Evolutionary conservation across 2,888 invertebrate genomes (phyloP).

Genomic region (Cryptops parisi): DNA sequence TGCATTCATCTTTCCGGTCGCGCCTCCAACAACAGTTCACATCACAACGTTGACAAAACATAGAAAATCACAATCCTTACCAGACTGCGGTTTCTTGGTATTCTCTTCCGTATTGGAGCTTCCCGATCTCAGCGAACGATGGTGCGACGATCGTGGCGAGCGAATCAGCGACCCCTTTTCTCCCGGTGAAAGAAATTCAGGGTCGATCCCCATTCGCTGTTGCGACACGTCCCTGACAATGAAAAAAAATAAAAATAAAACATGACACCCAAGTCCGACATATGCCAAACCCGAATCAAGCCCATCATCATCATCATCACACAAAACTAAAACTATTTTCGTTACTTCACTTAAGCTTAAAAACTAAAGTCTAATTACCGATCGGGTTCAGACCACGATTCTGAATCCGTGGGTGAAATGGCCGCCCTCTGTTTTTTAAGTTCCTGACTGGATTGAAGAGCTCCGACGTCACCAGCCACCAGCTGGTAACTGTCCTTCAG

Average conservation of each 20-base stretch:
- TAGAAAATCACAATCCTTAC: too few relatives aligned
- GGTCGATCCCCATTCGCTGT: neutral
- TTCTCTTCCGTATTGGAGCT: neutral
- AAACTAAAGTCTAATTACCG: too few relatives aligned
- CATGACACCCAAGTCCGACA: neutral
- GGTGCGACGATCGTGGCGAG: neutral
- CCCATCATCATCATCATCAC: neutral
- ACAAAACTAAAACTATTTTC: too few relatives aligned
- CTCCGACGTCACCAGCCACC: neutral
- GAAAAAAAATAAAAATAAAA: too few relatives aligned
- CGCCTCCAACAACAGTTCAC: neutral
- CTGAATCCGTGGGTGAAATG: slow-evolving; percentile 1
- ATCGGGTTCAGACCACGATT: slow-evolving; percentile 9
- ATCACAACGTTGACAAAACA: neutral
- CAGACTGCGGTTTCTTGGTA: too few relatives aligned
- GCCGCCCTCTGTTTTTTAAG: neutral
- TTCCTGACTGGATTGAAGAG: too few relatives aligned
- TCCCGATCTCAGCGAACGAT: neutral
- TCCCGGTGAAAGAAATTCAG: neutral
- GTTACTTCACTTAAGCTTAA: too few relatives aligned
- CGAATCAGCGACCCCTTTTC: neutral
- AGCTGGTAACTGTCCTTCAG: neutral
- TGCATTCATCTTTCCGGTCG: neutral
- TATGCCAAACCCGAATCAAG: neutral
- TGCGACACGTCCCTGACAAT: neutral